Base-by-base conservation (phyloP, 2,888 invertebrate genomes). In the Carpatolechia fugitivella region DNA sequence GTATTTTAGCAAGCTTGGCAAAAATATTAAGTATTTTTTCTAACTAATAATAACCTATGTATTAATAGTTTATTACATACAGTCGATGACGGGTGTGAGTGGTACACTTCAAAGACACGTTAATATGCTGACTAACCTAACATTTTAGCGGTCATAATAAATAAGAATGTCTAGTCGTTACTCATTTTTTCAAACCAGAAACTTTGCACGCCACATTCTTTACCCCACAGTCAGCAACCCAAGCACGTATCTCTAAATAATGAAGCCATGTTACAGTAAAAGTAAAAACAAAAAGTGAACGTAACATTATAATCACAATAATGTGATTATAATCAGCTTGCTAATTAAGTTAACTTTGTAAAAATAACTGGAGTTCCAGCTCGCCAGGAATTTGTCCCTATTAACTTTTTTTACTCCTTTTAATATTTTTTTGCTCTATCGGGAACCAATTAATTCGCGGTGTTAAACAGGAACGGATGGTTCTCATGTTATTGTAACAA, bases 401-500 rank as follows among this genome's bases (percentile, higher is more conserved):
- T 60, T 60, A 56, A 53, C 59, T 58, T 60, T 63, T 60, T 62
- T 3, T 24, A n/a, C 6, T 24, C 24, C 24, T 24, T 24, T 24
- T 24, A 4, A 24, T 24, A 4, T 6, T 55, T 53, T 55, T 18
- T 29, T 41, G 14, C 46, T 53, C 52, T 60, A 62, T 61, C 48
- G 59, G 54, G 55, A 63, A 60, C 58, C 61, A 60, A 66, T 65
- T 63, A 65, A 57, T 59, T 41, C 31, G 48, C 33, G 46, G 49
- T 56, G 60, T 56, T 61, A 60, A 65, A 61, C 57, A 55, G 55
- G 40, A 38, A 38, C 55, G 56, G 57, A 59, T 58, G 56, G 56
- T 58, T 61, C 58, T 55, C 41, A 52, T 57, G 58, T 60, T 64
- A 64, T 61, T 60, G 62, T 62, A 58, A 62, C 56, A 65, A 65